Evolutionary conservation across 2,888 invertebrate species (phyloP), one percentile per base, ranked within the genome.

Genomic region (Neria commutata): DNA sequence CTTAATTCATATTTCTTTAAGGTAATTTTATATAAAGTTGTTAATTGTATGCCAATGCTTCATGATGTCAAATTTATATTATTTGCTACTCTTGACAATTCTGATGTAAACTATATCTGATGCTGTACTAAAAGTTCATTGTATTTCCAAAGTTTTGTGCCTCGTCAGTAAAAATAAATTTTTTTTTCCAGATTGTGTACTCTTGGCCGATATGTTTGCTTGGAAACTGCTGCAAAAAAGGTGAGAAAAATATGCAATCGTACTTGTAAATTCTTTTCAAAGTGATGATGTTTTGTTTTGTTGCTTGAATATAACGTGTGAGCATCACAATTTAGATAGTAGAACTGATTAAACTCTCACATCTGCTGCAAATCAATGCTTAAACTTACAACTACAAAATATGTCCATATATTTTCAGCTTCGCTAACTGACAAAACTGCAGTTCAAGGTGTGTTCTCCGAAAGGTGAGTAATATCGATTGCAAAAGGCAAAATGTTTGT

Each of bases 321-420:
- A 67, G 58, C 37, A 62, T 60, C 62, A 66, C 61, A 58, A 51
- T 46, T 48, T 65, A 61, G 68, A 68, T 65, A 68, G 69, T 68
- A 69, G 69, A 69, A 68, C 69, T 69, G 68, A 69, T 62, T 47
- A 37, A 51, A 24, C 29, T 29, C 11, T 29, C 11, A 5, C 11
- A 29, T 29, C 11, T 29, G 5, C 29, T 29, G 29, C 11, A 8
- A 8, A 11, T 29, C 11, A 8, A 29, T 5, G 29, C 11, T 5
- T 29, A 8, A 5, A 11, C 29, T 29, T 5, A 29, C 5, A 29
- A 29, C 11, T 5, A 29, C 29, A 29, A 29, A 29, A 29, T 29
- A 5, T 11, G 29, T 11, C 29, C 29, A 29, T 8, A 29, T 29
- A 29, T 29, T 8, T 29, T 29, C 11, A n/a, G n/a, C n/a, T n/a